These are phyloP conservation scores for Alexandromys fortis DNA, from an alignment of 2,113 vertebrate genomes.

Conservation along the genomic window DNA sequence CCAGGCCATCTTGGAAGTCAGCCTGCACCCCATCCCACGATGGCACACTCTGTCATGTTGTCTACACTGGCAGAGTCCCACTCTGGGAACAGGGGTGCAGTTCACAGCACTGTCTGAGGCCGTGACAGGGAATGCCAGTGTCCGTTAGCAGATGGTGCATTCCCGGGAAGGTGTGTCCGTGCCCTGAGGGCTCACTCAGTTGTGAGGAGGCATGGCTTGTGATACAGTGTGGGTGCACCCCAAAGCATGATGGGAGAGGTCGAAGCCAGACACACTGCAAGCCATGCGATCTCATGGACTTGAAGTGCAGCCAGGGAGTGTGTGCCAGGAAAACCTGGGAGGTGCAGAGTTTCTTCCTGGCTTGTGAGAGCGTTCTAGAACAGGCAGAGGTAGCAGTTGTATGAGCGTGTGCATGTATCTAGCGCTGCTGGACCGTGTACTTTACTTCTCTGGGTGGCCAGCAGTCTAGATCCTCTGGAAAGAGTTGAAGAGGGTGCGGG, in stretches of 20 bases:
- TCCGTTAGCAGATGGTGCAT: rapidly evolving
- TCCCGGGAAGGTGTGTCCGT: rapidly evolving
- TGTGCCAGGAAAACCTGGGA: not conserved
- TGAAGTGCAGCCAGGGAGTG: not conserved
- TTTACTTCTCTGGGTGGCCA: not conserved
- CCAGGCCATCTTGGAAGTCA: not conserved
- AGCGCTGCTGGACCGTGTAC: rapidly evolving
- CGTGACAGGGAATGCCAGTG: not conserved
- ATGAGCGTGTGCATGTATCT: rapidly evolving
- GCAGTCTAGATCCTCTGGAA: not conserved
- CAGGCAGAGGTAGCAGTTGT: not conserved
- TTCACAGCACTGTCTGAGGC: rapidly evolving
- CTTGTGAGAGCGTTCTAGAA: not conserved
- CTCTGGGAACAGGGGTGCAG: not conserved
- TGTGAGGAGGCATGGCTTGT: not conserved
- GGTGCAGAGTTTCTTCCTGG: not conserved
- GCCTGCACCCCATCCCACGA: rapidly evolving
- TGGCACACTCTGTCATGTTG: not conserved
- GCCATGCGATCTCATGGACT: not conserved
- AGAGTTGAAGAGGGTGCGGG: not conserved
- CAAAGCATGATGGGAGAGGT: not conserved
- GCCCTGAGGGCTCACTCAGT: rapidly evolving
- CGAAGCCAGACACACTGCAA: no score
- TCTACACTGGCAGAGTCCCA: not conserved
- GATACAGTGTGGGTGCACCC: not conserved